Base-by-base conservation (phyloP, 2,113 vertebrate genomes). In the Mandrillus leucophaeus region DNA sequence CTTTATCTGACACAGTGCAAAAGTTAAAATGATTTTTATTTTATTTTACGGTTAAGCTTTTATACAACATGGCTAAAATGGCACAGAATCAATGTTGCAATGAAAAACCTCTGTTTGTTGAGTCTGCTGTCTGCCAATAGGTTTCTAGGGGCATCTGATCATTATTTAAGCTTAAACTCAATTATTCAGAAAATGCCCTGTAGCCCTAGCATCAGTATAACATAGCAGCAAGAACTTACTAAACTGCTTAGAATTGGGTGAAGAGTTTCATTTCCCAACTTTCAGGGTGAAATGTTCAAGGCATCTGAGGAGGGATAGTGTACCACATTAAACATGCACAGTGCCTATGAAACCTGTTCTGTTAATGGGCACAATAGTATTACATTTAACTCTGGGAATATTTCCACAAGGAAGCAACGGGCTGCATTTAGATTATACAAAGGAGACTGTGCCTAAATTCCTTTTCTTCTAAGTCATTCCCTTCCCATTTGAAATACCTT, bases 401-500 rank as follows among this genome's bases (percentile, higher is more conserved):
- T 88, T 97, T 97, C 94, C 0, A 11, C 95, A 89, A 90, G 84
- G 70, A 94, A 96, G 95, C 76, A 96, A 35, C 48, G 68, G 38
- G 61, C 90, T 88, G 45, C 7, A 0, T 78, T 97, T 86, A 30
- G 73, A 76, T 80, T 97, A 76, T 96, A 80, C 90, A 96, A 79
- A 98, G 94, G 81, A 98, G 93, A 97, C 96, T 76, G 98, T 97
- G 96, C 96, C 94, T 95, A 90, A 98, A 98, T 98, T 98, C 98
- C 96, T 99, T 98, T 98, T 97, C 85, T 96, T 97, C 97, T 97
- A 96, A 98, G 97, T 98, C 98, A 98, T 97, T 98, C 96, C 66
- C 48, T 93, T 90, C 98, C 97, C 97, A 96, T 97, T 98, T 98
- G 98, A 97, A 99, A 98, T 98, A 97, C 96, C 97, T 98, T 98